phyloP scores from a whole-genome alignment of 2,113 vertebrate species.

The Cairina moschata region DNA sequence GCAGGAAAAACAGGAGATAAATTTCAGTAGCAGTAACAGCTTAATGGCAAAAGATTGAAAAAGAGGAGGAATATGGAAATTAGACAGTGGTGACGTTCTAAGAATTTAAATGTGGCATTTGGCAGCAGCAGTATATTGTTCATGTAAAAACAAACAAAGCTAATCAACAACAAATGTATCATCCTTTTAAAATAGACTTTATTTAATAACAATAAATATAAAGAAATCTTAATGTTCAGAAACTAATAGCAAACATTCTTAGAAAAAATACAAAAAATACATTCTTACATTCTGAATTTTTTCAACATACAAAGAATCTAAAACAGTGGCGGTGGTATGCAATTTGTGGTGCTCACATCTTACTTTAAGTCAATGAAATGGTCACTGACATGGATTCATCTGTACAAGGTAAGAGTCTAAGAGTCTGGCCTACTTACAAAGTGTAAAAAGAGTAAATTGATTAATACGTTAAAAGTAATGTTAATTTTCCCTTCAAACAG shows the following conservation, averaged over 20 bases:
- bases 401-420: background rate
- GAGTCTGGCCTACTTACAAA: background rate
- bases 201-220: constrained; percentile 77
- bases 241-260: constrained; percentile 46
- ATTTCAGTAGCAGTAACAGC: constrained; percentile 13
- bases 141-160: background rate
- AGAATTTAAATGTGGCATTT: constrained; percentile 26
- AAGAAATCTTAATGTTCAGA: constrained; percentile 65
- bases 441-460: constrained; percentile 25
- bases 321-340: background rate
- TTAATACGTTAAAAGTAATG: constrained; percentile 6
- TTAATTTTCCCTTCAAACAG: background rate
- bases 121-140: background rate
- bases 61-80: constrained; percentile 24
- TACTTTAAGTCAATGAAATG: background rate
- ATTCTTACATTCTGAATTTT: constrained; percentile 59
- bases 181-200: constrained; percentile 72
- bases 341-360: background rate
- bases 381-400: background rate
- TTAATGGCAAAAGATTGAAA: constrained; percentile 42
- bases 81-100: background rate
- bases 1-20: constrained; percentile 22
- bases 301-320: background rate
- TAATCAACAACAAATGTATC: constrained; percentile 1
- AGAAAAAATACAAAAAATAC: constrained; percentile 63